Evolutionary conservation across 2,888 invertebrate genomes (phyloP), one percentile per base, ranked within the genome.

Genomic region (Diaperis boleti): DNA sequence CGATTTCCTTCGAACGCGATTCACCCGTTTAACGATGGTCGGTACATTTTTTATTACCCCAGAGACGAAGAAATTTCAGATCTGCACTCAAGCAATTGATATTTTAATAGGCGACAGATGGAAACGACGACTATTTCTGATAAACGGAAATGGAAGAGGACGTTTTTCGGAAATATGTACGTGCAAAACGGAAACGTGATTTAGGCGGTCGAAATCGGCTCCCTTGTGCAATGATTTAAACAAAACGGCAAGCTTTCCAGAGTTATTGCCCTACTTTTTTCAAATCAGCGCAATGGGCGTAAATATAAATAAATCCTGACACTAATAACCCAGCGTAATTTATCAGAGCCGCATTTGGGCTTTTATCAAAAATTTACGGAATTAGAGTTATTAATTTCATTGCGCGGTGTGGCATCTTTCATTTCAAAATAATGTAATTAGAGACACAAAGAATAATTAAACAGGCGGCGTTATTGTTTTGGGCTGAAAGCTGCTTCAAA

Each of bases 1-100:
- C 49, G 33, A 49, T 49, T 49, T 31, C 18, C 7, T 18, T 8
- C 18, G 20, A 42, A 42, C 20, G 42, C 17, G 42, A 42, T 33
- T 33, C 11, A 2, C 2, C 33, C 5, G 33, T 33, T 33, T n/a
- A 11, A 3, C 33, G 33, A 33, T 33, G 33, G 33, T 33, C 33
- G 33, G 33, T 33, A 11, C 33, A 33, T 33, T 33, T 33, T 33
- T 33, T 33, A 33, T 33, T 33, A 33, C 33, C n/a, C 33, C 8
- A 2, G 33, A 11, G 33, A 33, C 10, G 33, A 5, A 13, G 33
- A 10, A 33, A 33, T 11, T 33, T 33, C 33, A 33, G 33, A 33
- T 33, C 11, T 13, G 33, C 33, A 33, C 33, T 33, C 33, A 33
- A 33, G 33, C 33, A 33, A 33, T 33, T 33, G 33, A 33, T 33